Base-by-base conservation (phyloP, 2,888 invertebrate genomes). In the Falcaria lacertinaria region DNA sequence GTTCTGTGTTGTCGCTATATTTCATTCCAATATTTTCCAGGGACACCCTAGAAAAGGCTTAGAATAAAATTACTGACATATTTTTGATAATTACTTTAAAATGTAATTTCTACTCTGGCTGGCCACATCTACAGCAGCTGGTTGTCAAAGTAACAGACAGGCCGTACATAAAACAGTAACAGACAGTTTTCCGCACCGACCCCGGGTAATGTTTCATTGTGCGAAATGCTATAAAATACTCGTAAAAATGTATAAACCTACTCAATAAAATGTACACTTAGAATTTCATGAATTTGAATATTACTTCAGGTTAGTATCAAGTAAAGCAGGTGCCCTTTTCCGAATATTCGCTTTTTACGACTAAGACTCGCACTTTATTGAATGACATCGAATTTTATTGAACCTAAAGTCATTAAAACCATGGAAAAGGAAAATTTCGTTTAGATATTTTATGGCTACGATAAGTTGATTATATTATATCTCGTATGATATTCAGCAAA, bases 181-280 rank as follows among this genome's bases (percentile, higher is more conserved):
- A 57, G 54, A 62, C 54, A 54, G 58, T 57, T 49, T 55, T 57
- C 55, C 55, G 43, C 62, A 60, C 64, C 57, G 61, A 59, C 74
- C 62, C 52, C 62, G 58, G 54, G 71, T 70, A 73, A 74, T 80
- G 72, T 78, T 83, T 83, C 75, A 81, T 80, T 84, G 80, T 81
- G 76, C 69, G 74, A 78, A 78, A 74, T 71, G 72, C 74, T 58
- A 76, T 82, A 81, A 84, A 82, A 74, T 81, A 50, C 69, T 74
- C 80, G 72, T 83, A 81, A 82, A 82, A 80, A 77, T 78, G 68
- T 79, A 80, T 78, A 82, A 80, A 75, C 75, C 76, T 75, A 74
- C 79, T 80, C 76, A 77, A 82, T 85, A 82, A 83, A 83, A 78
- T 69, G 68, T 74, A 75, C 69, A 77, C 72, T 81, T 74, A 71